Conservation (phyloP, 2,888 invertebrate genomes). For the Drosophila suboccidentalis region DNA sequence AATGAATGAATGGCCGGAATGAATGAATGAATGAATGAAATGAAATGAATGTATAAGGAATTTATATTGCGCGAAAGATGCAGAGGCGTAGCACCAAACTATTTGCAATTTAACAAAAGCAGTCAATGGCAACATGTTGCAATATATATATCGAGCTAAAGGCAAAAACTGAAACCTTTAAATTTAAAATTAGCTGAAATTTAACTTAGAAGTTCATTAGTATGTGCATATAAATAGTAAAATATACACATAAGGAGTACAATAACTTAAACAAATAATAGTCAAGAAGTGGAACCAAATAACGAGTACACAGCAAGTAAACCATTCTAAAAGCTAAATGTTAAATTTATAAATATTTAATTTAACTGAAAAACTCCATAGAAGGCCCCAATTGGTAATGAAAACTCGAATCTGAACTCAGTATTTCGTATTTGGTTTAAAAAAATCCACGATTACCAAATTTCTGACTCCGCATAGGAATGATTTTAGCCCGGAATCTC, state of each 20-base stretch:
- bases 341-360: too few relatives aligned
- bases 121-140: neutral
- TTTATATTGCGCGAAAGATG: constrained; percentile 65
- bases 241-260: neutral
- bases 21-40: constrained; percentile 64
- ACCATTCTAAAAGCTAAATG: too few relatives aligned
- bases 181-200: neutral
- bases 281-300: too few relatives aligned
- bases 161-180: neutral
- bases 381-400: too few relatives aligned
- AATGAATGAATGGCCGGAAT: constrained; percentile 60
- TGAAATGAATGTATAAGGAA: constrained; percentile 70
- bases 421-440: too few relatives aligned
- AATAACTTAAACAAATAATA: neutral
- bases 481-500: too few relatives aligned
- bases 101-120: constrained; percentile 7
- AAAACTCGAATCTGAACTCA: too few relatives aligned
- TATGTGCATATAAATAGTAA: neutral
- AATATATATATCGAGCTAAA: too few relatives aligned
- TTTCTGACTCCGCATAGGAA: too few relatives aligned
- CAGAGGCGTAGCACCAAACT: constrained; percentile 42
- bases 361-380: too few relatives aligned
- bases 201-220: neutral
- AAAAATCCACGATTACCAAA: too few relatives aligned
- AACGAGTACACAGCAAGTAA: too few relatives aligned